phyloP scores from a whole-genome alignment of 2,797 vertebrate genomes.

The Scomberomorus guttatus region DNA sequence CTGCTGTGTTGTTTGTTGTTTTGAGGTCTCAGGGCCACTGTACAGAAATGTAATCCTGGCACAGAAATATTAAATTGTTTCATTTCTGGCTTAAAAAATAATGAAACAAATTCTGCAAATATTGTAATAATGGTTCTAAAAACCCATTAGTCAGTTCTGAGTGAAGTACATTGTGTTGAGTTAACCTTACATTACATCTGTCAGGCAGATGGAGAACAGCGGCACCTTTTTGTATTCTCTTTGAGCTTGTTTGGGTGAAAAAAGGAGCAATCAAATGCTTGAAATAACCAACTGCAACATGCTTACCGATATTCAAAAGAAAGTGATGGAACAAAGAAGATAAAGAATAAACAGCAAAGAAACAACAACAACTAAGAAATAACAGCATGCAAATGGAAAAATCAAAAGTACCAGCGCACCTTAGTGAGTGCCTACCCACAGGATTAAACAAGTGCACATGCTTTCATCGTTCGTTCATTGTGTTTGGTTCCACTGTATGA shows the following conservation, averaged over 20 bases:
- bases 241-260: background rate
- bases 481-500: background rate
- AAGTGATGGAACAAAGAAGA: background rate
- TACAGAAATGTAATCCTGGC: slow-evolving; percentile 2
- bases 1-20: no score
- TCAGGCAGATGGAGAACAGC: background rate
- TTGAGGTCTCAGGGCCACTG: no score
- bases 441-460: background rate
- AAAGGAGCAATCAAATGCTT: background rate
- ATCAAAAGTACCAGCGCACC: background rate
- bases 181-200: background rate
- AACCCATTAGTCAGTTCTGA: background rate
- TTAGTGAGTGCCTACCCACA: background rate
- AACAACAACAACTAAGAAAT: no score
- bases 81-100: background rate
- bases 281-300: background rate
- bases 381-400: background rate
- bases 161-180: background rate
- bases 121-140: background rate
- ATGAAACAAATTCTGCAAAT: slow-evolving; percentile 4
- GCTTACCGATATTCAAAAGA: background rate
- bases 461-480: background rate
- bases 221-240: background rate
- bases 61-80: slow-evolving; percentile 10
- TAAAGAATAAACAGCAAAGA: no score